Conservation (phyloP, 2,797 vertebrate species). For the Ptychobarbus kaznakovi region DNA sequence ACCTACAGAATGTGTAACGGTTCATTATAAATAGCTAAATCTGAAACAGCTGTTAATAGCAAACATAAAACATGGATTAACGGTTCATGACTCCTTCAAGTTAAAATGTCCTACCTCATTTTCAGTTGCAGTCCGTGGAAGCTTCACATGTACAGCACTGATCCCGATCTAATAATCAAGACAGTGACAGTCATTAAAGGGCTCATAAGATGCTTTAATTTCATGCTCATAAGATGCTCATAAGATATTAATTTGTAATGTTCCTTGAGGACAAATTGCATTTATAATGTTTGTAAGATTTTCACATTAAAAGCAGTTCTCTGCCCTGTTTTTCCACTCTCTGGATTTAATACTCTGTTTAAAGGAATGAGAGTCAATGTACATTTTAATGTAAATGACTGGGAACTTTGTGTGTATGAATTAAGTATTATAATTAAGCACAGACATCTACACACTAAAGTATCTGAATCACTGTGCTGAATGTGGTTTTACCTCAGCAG, state of each 20-base stretch:
- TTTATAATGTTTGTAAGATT: not conserved
- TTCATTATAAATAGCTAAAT: not conserved
- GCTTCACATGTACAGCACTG: constrained; percentile 88
- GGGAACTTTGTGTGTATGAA: not conserved
- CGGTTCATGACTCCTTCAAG: not conserved
- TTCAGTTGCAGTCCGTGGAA: constrained; percentile 90
- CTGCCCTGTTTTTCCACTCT: not conserved
- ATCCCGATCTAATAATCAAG: constrained; percentile 88
- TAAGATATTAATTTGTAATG: not conserved
- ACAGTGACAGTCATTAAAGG: constrained; percentile 41
- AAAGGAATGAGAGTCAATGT: not conserved
- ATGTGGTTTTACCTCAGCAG: constrained; percentile 85
- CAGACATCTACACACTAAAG: not conserved
- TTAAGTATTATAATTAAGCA: not conserved
- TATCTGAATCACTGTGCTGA: not conserved
- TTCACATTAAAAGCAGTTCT: not conserved
- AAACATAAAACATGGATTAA: constrained; percentile 1
- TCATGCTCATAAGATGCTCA: no score
- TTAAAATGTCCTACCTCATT: constrained; percentile 79
- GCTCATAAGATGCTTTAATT: not conserved
- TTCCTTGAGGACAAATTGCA: not conserved
- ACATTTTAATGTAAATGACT: not conserved
- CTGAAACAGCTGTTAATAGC: not conserved
- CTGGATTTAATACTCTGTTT: not conserved
- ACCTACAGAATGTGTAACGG: constrained; percentile 75